Conservation (phyloP, 1,140 invertebrate species). For the Heterodera schachtii region DNA sequence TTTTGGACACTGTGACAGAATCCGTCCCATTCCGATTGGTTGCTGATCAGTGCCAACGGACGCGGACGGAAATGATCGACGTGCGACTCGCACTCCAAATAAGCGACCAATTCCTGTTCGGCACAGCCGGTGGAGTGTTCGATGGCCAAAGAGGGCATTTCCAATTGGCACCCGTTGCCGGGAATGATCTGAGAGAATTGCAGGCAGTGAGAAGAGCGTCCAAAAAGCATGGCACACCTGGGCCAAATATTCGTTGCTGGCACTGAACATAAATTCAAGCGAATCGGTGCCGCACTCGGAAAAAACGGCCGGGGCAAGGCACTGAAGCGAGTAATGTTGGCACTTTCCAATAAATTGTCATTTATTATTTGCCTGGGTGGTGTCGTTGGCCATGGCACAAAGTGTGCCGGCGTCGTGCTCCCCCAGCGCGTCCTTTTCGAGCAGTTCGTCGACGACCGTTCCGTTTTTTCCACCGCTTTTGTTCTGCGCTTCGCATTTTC, state of each 20-base stretch:
- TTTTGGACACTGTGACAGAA: slow-evolving; percentile 48
- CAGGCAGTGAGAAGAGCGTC: not conserved
- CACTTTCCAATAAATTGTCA: not conserved
- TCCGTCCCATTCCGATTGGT: slow-evolving; percentile 52
- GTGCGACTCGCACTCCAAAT: slow-evolving; percentile 53
- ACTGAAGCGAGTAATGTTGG: slow-evolving; percentile 25
- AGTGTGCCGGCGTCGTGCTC: not conserved
- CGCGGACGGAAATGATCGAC: slow-evolving; percentile 54
- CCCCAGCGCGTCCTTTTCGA: not conserved
- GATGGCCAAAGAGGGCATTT: slow-evolving; percentile 49
- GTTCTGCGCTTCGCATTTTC: slow-evolving; percentile 1
- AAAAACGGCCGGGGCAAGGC: slow-evolving; percentile 40
- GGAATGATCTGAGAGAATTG: slow-evolving; percentile 5
- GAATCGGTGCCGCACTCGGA: slow-evolving; percentile 48
- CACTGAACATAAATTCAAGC: slow-evolving; percentile 51
- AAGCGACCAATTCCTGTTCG: slow-evolving; percentile 47
- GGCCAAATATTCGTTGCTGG: slow-evolving; percentile 51
- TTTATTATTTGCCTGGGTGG: not conserved
- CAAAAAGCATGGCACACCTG: not conserved
- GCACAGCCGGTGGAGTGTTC: slow-evolving; percentile 54
- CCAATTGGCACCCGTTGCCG: slow-evolving; percentile 36
- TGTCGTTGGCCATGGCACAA: not conserved
- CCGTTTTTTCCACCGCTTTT: not conserved
- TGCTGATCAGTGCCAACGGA: slow-evolving; percentile 57
- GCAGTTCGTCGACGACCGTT: not conserved